A percentile compares a stretch with the other conserved stretches of the same genome.
Conservation (phyloP, 2,797 vertebrate genomes). For the Xiphorhynchus erythropygius region DNA sequence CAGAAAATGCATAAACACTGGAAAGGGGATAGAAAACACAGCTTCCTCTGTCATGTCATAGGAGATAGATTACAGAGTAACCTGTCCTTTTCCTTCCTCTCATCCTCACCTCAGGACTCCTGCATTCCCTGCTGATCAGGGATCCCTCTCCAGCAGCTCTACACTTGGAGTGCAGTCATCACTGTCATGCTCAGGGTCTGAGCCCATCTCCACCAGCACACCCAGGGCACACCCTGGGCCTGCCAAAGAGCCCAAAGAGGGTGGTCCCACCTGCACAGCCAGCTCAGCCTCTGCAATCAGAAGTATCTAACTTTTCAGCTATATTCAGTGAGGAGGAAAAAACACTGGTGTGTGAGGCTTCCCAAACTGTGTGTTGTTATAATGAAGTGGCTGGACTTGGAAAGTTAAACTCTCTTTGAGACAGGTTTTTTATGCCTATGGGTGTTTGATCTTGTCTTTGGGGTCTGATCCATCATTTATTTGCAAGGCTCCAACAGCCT, state of each 20-base stretch:
- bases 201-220: not conserved
- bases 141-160: not conserved
- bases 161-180: not conserved
- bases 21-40: not conserved
- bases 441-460: not conserved
- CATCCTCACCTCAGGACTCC: not conserved
- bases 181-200: not conserved
- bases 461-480: not conserved
- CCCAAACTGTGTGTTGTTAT: not conserved
- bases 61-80: not conserved
- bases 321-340: not conserved
- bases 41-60: not conserved
- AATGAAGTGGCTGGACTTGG: not conserved
- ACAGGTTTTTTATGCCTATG: not conserved
- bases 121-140: not conserved
- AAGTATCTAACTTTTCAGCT: not conserved
- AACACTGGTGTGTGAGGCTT: not conserved
- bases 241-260: not conserved
- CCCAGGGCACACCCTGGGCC: accelerated
- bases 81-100: not conserved
- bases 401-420: not conserved
- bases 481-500: not conserved
- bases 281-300: not conserved
- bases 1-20: not conserved
- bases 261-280: not conserved